Percentiles rank a stretch among this genome's conserved stretches.
These are phyloP conservation scores for Monopis laevigella DNA, from an alignment of 2,888 invertebrate species.

Conservation along the genomic window DNA sequence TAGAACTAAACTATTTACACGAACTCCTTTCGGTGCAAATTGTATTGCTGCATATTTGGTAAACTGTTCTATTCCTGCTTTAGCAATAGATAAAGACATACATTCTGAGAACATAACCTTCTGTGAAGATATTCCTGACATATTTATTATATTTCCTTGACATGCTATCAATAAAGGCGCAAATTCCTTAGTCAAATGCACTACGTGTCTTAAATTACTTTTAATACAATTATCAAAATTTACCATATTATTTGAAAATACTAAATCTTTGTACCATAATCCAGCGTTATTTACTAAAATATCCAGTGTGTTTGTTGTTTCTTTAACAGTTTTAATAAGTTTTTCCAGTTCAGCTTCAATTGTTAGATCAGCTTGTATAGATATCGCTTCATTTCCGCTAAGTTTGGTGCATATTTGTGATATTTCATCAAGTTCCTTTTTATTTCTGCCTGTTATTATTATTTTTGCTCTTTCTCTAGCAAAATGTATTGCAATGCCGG, in stretches of 20 bases:
- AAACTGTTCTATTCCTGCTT: slow-evolving; percentile 88
- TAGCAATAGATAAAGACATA: slow-evolving; percentile 85
- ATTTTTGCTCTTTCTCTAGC: slow-evolving; percentile 17
- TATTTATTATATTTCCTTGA: slow-evolving; percentile 85
- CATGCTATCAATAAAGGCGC: slow-evolving; percentile 78
- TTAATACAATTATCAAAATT: slow-evolving; percentile 85
- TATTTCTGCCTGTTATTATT: slow-evolving; percentile 16
- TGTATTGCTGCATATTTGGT: slow-evolving; percentile 86
- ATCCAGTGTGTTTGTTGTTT: slow-evolving; percentile 73
- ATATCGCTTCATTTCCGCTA: slow-evolving; percentile 40
- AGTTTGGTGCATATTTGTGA: slow-evolving; percentile 17
- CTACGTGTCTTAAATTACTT: slow-evolving; percentile 77
- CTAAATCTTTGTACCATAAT: slow-evolving; percentile 73
- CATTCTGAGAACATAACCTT: slow-evolving; percentile 84
- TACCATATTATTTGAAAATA: slow-evolving; percentile 78
- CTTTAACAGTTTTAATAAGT: slow-evolving; percentile 70
- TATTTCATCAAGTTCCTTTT: slow-evolving; percentile 13
- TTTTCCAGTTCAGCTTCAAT: slow-evolving; percentile 71
- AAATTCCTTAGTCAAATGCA: slow-evolving; percentile 78
- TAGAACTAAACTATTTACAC: slow-evolving; percentile 86
- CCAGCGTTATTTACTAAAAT: slow-evolving; percentile 85
- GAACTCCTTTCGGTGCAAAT: slow-evolving; percentile 73
- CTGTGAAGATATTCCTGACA: slow-evolving; percentile 86
- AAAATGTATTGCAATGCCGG: slow-evolving; percentile 17
- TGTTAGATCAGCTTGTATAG: slow-evolving; percentile 69